Conservation (phyloP, 2,888 invertebrate species). For the Leptopilina drosophilae region DNA sequence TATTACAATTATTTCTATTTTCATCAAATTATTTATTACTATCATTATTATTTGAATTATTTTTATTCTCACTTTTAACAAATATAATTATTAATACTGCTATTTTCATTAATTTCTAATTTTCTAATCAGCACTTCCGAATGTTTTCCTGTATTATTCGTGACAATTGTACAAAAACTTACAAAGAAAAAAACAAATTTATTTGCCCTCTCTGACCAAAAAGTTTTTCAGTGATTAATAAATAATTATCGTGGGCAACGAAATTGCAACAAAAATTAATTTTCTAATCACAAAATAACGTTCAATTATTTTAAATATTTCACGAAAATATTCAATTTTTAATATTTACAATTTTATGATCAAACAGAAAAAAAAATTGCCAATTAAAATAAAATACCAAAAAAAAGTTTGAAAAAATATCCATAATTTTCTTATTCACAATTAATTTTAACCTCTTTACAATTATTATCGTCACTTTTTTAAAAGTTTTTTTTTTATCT, state of each 20-base stretch:
- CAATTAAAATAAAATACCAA: neutral
- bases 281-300: neutral
- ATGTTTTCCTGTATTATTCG: conserved; percentile 10
- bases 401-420: neutral
- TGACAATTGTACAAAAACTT: conserved; percentile 1
- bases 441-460: neutral
- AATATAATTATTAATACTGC: neutral
- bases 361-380: neutral
- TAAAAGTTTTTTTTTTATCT: too few species aligned
- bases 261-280: neutral
- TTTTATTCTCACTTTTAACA: conserved; percentile 33
- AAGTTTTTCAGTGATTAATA: neutral
- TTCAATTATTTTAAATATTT: neutral
- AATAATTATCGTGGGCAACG: neutral
- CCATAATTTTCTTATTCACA: neutral
- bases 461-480: too few species aligned
- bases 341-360: neutral
- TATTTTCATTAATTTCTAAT: neutral
- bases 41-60: conserved; percentile 46
- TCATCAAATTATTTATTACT: conserved; percentile 25
- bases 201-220: conserved; percentile 5
- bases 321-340: neutral
- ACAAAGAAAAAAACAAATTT: neutral
- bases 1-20: neutral
- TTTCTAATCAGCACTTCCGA: conserved; percentile 10